Evolutionary conservation across 2,797 vertebrate genomes (phyloP).

Genomic region (Muraenolepis orangiensis): DNA sequence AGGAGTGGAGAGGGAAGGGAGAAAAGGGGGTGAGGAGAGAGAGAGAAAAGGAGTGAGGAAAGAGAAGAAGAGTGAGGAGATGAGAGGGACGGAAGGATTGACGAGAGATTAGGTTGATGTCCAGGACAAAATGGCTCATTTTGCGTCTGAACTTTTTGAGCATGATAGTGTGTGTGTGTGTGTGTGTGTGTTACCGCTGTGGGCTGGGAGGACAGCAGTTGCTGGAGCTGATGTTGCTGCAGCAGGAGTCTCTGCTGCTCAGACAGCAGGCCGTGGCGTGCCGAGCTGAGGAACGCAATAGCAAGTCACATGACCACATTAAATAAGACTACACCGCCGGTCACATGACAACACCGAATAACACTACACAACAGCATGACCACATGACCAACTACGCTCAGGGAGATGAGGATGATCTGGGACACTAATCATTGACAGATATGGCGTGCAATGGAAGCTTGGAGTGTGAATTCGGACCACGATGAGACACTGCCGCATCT

Average conservation of each 20-base stretch:
- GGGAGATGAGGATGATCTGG: not conserved
- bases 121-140: conserved; percentile 15
- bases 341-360: too few relatives aligned
- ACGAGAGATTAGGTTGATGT: conserved; percentile 16
- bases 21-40: too few relatives aligned
- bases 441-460: not conserved
- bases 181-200: conserved; percentile 76
- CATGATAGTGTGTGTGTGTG: conserved; percentile 12
- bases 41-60: not conserved
- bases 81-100: not conserved
- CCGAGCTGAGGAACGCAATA: conserved; percentile 72
- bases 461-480: not conserved
- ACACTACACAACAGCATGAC: too few relatives aligned
- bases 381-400: too few relatives aligned
- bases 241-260: conserved; percentile 92
- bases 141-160: not conserved
- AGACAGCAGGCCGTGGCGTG: conserved; percentile 84
- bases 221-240: conserved; percentile 94
- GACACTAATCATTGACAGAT: not conserved
- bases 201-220: conserved; percentile 87
- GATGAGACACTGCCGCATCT: not conserved
- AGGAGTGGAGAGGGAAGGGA: too few relatives aligned
- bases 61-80: not conserved
- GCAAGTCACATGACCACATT: conserved; percentile 32
- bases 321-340: too few relatives aligned